These are phyloP conservation scores for Lepidochitona cinerea DNA, from an alignment of 2,888 invertebrate genomes.

Conservation along the genomic window DNA sequence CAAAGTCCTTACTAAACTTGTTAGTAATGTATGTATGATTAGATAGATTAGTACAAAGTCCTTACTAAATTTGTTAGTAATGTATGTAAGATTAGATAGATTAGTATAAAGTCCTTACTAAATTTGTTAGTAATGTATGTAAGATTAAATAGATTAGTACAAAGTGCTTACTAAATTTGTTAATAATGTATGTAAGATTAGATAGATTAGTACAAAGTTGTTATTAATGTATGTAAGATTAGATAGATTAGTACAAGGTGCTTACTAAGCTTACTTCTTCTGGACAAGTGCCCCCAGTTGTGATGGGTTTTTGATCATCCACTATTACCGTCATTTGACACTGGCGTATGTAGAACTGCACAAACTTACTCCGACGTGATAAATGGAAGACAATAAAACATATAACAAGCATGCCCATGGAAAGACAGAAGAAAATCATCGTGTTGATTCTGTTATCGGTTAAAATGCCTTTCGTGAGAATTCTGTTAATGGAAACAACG, in stretches of 20 bases:
- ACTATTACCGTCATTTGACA: conserved; percentile 73
- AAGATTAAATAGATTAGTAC: too few relatives aligned
- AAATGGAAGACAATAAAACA: conserved; percentile 86
- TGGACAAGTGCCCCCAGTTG: conserved; percentile 78
- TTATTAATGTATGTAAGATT: too few relatives aligned
- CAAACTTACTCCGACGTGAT: conserved; percentile 85
- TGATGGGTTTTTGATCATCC: conserved; percentile 77
- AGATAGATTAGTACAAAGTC: too few relatives aligned
- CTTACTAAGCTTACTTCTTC: conserved; percentile 86
- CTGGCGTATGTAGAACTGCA: conserved; percentile 84
- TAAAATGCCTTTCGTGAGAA: conserved; percentile 85
- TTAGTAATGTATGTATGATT: too few relatives aligned
- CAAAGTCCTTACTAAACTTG: too few relatives aligned
- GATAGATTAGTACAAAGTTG: too few relatives aligned
- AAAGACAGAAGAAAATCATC: conserved; percentile 87
- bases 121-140: too few relatives aligned
- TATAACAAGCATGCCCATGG: conserved; percentile 81
- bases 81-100: too few relatives aligned
- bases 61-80: too few relatives aligned
- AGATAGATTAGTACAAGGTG: not conserved
- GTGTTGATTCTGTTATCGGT: conserved; percentile 86
- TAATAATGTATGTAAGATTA: too few relatives aligned
- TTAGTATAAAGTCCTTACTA: too few relatives aligned
- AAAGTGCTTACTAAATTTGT: too few relatives aligned
- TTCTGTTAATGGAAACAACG: conserved; percentile 87